These are phyloP conservation scores for Formica exsecta DNA, from an alignment of 1,140 invertebrate genomes.

Conservation along the genomic window DNA sequence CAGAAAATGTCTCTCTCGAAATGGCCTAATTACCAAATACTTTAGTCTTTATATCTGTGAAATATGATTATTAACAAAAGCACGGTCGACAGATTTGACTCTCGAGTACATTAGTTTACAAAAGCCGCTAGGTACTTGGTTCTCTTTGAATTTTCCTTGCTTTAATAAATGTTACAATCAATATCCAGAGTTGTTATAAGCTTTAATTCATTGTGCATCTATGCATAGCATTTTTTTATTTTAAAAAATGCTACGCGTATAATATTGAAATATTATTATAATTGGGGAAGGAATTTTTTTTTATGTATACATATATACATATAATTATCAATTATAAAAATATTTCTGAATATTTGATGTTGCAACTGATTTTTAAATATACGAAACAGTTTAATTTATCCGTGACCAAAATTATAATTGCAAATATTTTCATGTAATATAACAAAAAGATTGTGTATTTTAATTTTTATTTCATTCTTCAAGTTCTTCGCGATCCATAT, in stretches of 20 bases:
- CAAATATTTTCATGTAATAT: constrained; percentile 18
- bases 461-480: neutral
- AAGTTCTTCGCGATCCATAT: neutral
- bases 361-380: neutral
- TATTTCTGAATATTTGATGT: neutral
- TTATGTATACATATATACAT: neutral
- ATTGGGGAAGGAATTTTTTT: neutral
- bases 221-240: neutral
- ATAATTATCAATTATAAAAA: constrained; percentile 4
- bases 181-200: no score
- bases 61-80: constrained; percentile 47
- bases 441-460: constrained; percentile 11
- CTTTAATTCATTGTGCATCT: neutral
- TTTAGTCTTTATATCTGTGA: constrained; percentile 17
- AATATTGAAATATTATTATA: neutral
- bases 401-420: neutral
- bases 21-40: constrained; percentile 53
- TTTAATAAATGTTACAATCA: neutral
- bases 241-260: neutral
- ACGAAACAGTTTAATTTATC: constrained; percentile 12
- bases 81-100: neutral
- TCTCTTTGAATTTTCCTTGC: neutral
- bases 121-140: neutral
- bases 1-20: constrained; percentile 28
- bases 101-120: neutral